These are phyloP conservation scores for Tipula unca DNA, from an alignment of 2,888 invertebrate species.

Conservation along the genomic window DNA sequence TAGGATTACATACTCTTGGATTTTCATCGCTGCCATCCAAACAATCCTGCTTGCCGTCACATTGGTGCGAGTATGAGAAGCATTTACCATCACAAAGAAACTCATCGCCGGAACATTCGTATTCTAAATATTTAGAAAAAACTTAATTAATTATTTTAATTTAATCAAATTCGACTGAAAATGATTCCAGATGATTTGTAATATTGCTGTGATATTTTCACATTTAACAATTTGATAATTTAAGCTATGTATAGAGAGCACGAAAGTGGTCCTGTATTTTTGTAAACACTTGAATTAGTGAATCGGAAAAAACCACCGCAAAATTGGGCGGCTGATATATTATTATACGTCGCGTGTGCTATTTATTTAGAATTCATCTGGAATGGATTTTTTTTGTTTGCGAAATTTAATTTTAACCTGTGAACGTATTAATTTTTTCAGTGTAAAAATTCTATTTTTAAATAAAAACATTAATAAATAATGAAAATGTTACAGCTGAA, in stretches of 20 bases:
- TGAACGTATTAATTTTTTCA: neutral
- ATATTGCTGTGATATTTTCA: neutral
- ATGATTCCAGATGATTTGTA: neutral
- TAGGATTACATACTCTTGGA: constrained; percentile 29
- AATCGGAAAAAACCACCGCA: neutral
- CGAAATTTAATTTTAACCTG: neutral
- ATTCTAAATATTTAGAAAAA: neutral
- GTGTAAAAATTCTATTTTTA: neutral
- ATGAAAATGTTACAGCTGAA: neutral
- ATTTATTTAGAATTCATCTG: neutral
- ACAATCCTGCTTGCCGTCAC: constrained; percentile 54
- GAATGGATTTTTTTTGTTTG: neutral
- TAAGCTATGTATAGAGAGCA: neutral
- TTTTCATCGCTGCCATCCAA: constrained; percentile 53
- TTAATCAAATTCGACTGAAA: neutral
- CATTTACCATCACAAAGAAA: constrained; percentile 54
- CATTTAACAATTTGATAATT: neutral
- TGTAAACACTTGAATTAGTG: too few relatives aligned
- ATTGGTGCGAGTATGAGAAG: constrained; percentile 49
- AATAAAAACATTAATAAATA: neutral
- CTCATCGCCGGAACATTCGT: constrained; percentile 38
- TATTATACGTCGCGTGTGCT: neutral
- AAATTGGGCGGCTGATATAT: neutral
- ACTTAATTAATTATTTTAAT: neutral
- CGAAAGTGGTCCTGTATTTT: neutral